phyloP scores from a whole-genome alignment of 2,113 vertebrate genomes.

The Thermophis baileyi region DNA sequence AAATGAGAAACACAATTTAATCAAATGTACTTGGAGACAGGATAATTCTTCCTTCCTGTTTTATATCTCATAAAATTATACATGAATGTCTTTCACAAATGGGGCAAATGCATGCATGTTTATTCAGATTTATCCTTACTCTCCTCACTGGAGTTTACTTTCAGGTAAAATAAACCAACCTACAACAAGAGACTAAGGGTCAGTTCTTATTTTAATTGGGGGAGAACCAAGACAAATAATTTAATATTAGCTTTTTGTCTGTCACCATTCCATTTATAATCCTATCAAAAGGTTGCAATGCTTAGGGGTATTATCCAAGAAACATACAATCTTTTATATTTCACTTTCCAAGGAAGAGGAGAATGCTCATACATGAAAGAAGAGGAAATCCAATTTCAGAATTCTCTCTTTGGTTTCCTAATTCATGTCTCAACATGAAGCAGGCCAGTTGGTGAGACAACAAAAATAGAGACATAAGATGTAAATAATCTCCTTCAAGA shows the following conservation, averaged over 20 bases:
- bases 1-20: background rate
- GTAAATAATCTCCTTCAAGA: background rate
- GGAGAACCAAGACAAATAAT: background rate
- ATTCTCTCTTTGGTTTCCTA: background rate
- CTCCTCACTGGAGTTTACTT: background rate
- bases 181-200: background rate
- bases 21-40: background rate
- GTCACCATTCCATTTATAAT: background rate
- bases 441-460: background rate
- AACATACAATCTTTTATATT: background rate
- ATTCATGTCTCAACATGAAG: background rate
- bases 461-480: background rate
- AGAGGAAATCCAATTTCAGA: background rate
- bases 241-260: background rate
- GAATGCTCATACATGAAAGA: background rate
- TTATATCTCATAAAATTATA: background rate
- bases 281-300: background rate
- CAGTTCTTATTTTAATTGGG: background rate
- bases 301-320: background rate
- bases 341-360: background rate
- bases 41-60: background rate
- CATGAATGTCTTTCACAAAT: rapidly evolving
- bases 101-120: background rate
- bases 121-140: background rate
- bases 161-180: background rate